Evolutionary conservation across 2,888 invertebrate species (phyloP), one percentile per base, ranked within the genome.

Genomic region (Phania funesta): DNA sequence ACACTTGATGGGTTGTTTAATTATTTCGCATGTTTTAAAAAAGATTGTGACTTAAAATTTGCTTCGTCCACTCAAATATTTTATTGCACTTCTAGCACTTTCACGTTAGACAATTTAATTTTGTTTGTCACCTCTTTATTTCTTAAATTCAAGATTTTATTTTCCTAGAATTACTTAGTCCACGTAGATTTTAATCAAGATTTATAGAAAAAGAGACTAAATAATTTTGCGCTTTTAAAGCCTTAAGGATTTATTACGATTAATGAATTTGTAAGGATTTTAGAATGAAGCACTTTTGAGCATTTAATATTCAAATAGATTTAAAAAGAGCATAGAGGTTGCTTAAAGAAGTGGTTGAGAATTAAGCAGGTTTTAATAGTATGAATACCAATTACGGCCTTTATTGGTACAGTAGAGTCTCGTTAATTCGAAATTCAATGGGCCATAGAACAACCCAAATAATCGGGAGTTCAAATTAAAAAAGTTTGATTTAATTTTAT

Each of bases 111-210:
- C 41, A 46, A 52, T 64, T 78, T 65, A 54, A 58, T 48, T 38
- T 44, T 46, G 26, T 68, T 78, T 70, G 64, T 58, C 74, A 78
- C 68, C 74, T 78, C 38, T 22, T 48, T 22, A 3, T 18, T 7
- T 38, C 4, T 11, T 35, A 2, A 20, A 11, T 62, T 50, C 24
- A 20, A 44, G 50, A 22, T 16, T 50, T 22, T 13, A 5, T 38
- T 20, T 54, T 65, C 48, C 1, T 52, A 22, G 73, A 74, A 82
- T n/a, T 11, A 50, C 32, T 64, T 68, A 22, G 5, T 20, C 2
- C 44, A 64, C 24, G 58, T 20, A 70, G 68, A 77, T 73, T 67
- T 62, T 20, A 62, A 81, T 76, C 50, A 38, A 44, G 68, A 81
- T 82, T 70, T 78, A 22, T 0, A 32, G 9, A 22, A 16, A 18